Evolutionary conservation across 2,888 invertebrate genomes (phyloP), one percentile per base, ranked within the genome.

Genomic region (Lucinisca nassula): DNA sequence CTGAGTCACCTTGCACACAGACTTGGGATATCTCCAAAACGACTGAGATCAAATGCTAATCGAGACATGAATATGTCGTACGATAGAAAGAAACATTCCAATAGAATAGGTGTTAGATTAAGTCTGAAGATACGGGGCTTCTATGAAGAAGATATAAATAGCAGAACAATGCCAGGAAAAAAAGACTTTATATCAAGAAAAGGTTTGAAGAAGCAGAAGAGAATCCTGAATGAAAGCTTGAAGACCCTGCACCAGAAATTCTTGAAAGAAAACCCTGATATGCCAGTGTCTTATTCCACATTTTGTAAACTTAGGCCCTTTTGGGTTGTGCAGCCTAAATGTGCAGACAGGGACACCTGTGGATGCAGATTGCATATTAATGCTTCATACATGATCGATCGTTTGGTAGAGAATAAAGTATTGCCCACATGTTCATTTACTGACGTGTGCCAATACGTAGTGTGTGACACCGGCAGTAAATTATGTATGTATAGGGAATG

Each of bases 401-500:
- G 72, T 14, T 35, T 79, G 35, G 21, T 24, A n/a, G n/a, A 76
- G 17, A 8, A 51, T 51, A n/a, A 67, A 27, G 38, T 82, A 17
- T 37, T 76, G 37, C 61, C 45, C 30, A 67, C 37, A 2, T n/a
- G 32, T 8, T 45, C 76, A 38, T 37, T 75, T 10, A 49, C 61
- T 32, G 70, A 76, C n/a, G 49, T 38, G 4, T 70, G 82, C 27
- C 61, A 67, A 45, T 45, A 45, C 67, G 30, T 82, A 17, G 61
- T 61, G 10, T 75, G 77, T 37, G 37, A 24, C 4, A 49, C 40
- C 45, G 49, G 24, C 51, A 82, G 27, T 32, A 82, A 82, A 38
- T 45, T 49, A 27, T 82, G 76, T 24, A 82, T 70, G 67, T 82
- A 82, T 27, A 38, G 76, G 2, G 76, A 76, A 70, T 82, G 82